Evolutionary conservation across 1,140 invertebrate species (phyloP), one percentile per base, ranked within the genome.

Genomic region (Pseudomyrmex dendroicus): DNA sequence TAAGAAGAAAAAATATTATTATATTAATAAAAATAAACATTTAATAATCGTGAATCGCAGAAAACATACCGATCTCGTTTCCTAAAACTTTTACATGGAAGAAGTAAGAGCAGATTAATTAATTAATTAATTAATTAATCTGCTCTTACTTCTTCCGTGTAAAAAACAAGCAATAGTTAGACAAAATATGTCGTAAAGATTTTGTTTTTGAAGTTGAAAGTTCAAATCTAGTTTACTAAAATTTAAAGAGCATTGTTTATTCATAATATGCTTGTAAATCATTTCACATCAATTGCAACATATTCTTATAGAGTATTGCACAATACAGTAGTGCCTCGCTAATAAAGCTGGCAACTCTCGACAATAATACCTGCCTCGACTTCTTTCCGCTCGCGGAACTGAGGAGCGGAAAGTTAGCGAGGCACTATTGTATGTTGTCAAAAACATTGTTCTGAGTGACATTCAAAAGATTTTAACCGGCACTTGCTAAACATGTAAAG

Each of bases 11-110:
- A 77, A 25, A n/a, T 57, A 52, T 44, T 22, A 68, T 78, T 22
- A 68, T 78, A 48, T 9, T 56, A 68, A 77, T 35, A 54, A 76
- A 68, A 7, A 22, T 15, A 57, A 54, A 13, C 56, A 66, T 54
- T 52, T 50, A 67, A 50, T 22, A 50, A 67, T 54, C 7, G 12
- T 46, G 13, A 25, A 3, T 25, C 3, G 67, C 20, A 68, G 20
- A 25, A 46, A 57, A 5, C 68, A 17, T 48, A 68, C 48, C 46
- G 13, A 4, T 56, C 52, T 57, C 52, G 46, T 20, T 68, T 15
- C 56, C 64, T 48, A n/a, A 44, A 57, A n/a, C 68, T 48, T 44
- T 25, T 22, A 52, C 9, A 10, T 2, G 2, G 3, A 46, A 64
- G 9, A 5, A 70, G 10, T 25, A 46, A 78, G 8, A 20, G 35